phyloP scores from a whole-genome alignment of 2,888 invertebrate genomes.

The Glyphotaelius pellucidus region DNA sequence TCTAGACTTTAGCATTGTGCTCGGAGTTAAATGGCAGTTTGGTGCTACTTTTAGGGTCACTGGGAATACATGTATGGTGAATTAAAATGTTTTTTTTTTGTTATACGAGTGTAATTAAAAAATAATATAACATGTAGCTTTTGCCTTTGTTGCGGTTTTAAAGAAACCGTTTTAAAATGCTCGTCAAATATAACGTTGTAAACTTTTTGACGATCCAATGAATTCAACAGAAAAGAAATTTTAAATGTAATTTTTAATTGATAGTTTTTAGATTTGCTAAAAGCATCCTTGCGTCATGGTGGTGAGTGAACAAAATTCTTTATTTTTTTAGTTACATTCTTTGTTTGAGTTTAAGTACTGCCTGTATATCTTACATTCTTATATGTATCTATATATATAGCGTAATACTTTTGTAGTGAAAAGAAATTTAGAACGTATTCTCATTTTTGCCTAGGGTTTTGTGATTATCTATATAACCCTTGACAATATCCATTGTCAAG shows the following conservation, averaged over 20 bases:
- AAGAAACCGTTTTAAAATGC: neutral
- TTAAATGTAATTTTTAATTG: neutral
- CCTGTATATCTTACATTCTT: too few relatives aligned
- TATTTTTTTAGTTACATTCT: too few relatives aligned
- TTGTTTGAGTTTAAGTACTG: too few relatives aligned
- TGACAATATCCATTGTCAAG: too few relatives aligned
- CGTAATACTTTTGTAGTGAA: too few relatives aligned
- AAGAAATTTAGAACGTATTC: too few relatives aligned
- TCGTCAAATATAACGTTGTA: neutral
- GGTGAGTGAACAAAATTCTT: too few relatives aligned
- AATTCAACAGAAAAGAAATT: neutral
- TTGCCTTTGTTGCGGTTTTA: neutral
- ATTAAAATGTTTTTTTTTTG: neutral
- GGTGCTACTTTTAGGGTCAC: neutral
- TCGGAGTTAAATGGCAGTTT: slow-evolving; percentile 12
- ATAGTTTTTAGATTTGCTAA: neutral
- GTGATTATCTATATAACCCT: too few relatives aligned
- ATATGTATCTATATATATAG: too few relatives aligned
- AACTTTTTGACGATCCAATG: neutral
- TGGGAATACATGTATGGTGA: neutral
- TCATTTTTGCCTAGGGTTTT: too few relatives aligned
- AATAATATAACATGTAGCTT: neutral
- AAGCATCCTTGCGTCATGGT: too few relatives aligned
- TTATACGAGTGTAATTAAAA: neutral
- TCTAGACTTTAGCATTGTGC: slow-evolving; percentile 7